A percentile compares a stretch with the other conserved stretches of the same genome.
Evolutionary conservation across 2,797 vertebrate genomes (phyloP).

Genomic region (Mormyrus hasselquistii): DNA sequence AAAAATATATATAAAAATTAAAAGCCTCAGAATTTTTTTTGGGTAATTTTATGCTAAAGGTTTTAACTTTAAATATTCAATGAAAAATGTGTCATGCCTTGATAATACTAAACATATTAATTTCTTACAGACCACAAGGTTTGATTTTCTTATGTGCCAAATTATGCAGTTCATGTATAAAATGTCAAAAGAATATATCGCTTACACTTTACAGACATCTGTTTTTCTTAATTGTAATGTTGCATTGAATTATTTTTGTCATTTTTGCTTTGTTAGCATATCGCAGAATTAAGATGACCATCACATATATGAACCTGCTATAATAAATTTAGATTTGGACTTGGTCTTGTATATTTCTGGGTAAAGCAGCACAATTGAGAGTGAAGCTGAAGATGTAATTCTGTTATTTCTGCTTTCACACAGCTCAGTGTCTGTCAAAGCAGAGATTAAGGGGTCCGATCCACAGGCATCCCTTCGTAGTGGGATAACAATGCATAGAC

Average conservation of each 20-base stretch:
- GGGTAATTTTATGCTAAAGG: neutral
- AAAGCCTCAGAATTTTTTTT: neutral
- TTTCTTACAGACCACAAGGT: neutral
- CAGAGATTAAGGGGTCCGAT: neutral
- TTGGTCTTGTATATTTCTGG: neutral
- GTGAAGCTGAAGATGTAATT: neutral
- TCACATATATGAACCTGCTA: neutral
- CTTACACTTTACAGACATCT: neutral
- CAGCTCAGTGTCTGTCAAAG: neutral
- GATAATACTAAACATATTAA: neutral
- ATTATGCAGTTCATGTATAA: neutral
- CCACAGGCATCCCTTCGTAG: neutral
- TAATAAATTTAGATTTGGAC: neutral
- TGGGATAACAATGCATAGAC: slow-evolving; percentile 26
- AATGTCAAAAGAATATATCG: neutral
- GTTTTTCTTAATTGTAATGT: neutral
- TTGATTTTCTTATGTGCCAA: neutral
- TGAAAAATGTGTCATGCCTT: neutral
- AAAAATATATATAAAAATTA: neutral
- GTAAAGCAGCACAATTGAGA: neutral
- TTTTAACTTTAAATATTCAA: neutral
- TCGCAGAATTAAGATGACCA: neutral
- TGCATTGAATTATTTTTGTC: neutral
- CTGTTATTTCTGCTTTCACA: neutral
- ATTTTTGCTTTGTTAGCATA: neutral